Base-by-base conservation (phyloP, 2,888 invertebrate species). In the Ophion obscuratus region DNA sequence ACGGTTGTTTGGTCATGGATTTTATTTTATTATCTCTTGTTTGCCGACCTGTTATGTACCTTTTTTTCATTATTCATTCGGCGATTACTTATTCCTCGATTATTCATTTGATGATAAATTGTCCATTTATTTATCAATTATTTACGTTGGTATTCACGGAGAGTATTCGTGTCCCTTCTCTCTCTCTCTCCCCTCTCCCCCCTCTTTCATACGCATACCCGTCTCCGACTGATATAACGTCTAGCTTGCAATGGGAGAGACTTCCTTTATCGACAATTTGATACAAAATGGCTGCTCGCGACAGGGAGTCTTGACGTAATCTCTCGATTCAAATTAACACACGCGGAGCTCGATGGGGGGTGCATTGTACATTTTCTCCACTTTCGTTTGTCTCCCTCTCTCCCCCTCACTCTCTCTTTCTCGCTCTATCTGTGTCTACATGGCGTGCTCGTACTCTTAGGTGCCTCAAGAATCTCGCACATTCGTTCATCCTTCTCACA, bases 291-390 rank as follows among this genome's bases (percentile, higher is more conserved):
- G 94, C 93, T 93, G 93, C 93, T 92, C 94, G 87, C 94, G 89
- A 90, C 92, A 92, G 94, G 94, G 93, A 90, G 93, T 91, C 94
- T 84, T 91, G 91, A 95, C 95, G 95, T 95, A 95, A 95, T 95
- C 95, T 95, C 94, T 92, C 95, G 94, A 95, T 95, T 95, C 95
- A 95, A 95, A 95, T 95, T 95, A 95, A 95, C 95, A 95, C 95
- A 95, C 94, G 94, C 94, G 92, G 94, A 89, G 94, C 92, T 86
- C 93, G 86, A 89, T 89, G 89, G 91, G 91, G 89, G 90, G 90
- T 89, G 68, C 67, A 70, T 84, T 81, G 74, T 81, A 75, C 84
- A 61, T 73, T 80, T 79, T 77, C 79, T 57, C 67, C 85, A 87
- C 87, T 78, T 88, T 87, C 36, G 71, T 66, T 71, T 44, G 31